phyloP scores from a whole-genome alignment of 2,797 vertebrate species.

The Vultur gryphus region DNA sequence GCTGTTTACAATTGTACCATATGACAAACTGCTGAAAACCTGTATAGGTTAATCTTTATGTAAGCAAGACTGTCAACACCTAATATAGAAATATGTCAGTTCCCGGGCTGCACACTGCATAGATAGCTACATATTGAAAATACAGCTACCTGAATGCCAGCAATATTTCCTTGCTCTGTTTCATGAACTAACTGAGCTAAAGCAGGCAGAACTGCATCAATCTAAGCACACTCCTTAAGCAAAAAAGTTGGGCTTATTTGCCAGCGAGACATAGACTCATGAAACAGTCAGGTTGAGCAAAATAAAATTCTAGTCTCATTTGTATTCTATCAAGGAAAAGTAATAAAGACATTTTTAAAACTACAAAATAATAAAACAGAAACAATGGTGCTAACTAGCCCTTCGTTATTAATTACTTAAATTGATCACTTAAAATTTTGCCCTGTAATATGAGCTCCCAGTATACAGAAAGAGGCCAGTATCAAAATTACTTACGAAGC shows the following conservation, averaged over 20 bases:
- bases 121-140: not conserved
- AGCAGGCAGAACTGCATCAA: conserved; percentile 47
- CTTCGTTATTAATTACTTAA: not conserved
- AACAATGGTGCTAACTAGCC: not conserved
- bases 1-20: conserved; percentile 6
- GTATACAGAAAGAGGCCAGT: not conserved
- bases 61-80: conserved; percentile 54
- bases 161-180: conserved; percentile 7
- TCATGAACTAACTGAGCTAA: conserved; percentile 36
- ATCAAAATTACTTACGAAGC: not conserved
- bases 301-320: not conserved
- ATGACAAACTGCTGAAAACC: conserved; percentile 60
- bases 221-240: not conserved
- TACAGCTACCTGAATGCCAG: conserved; percentile 21
- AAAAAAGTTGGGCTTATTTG: not conserved
- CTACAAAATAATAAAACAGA: not conserved
- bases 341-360: not conserved
- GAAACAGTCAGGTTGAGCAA: not conserved
- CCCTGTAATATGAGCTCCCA: not conserved
- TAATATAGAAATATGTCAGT: conserved; percentile 46
- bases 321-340: not conserved
- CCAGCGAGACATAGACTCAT: not conserved
- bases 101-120: not conserved
- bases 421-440: not conserved
- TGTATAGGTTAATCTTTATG: conserved; percentile 55